Evolutionary conservation across 2,888 invertebrate genomes (phyloP), one percentile per base, ranked within the genome.

Genomic region (Trachelus tabidus): DNA sequence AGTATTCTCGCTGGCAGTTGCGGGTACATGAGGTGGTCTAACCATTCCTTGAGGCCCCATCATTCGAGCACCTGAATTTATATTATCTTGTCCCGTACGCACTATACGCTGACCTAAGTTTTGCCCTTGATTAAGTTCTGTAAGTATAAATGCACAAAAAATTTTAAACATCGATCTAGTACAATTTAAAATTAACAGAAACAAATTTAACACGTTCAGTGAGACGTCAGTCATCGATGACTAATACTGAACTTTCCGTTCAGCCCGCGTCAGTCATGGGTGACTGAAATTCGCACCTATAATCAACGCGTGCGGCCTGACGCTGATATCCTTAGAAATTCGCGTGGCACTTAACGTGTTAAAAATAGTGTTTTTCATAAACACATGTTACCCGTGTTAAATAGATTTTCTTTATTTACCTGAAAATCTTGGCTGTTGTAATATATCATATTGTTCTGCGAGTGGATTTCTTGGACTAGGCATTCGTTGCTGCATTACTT

Each of bases 401-500:
- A 75, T n/a, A 33, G 68, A 75, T 69, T 15, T 75, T 31, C 35
- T 74, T 77, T n/a, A 12, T 11, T 78, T 79, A 90, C 90, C 90
- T 81, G 88, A 81, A 84, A 91, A 91, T 81, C 91, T 85, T 84
- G 87, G 89, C 73, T 89, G 90, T 76, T 87, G 87, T 37, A 91
- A 81, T 78, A 91, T 89, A 33, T 90, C 91, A 74, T 89, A 91
- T 68, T 90, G 84, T 81, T 91, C 91, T 9, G 88, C 79, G 69
- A 91, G 85, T 73, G 90, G 79, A 79, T 81, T 85, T 81, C 91
- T 87, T 3, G 89, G 89, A 69, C 85, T 85, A 33, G 89, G 85
- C 86, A 91, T 87, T 78, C 92, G 88, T 73, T 91, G 90, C 83
- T 91, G 90, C 56, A 90, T 82, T 23, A 84, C 84, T 83, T 88